These are phyloP conservation scores for Amazona ochrocephala DNA, from an alignment of 2,797 vertebrate genomes.

Conservation along the genomic window DNA sequence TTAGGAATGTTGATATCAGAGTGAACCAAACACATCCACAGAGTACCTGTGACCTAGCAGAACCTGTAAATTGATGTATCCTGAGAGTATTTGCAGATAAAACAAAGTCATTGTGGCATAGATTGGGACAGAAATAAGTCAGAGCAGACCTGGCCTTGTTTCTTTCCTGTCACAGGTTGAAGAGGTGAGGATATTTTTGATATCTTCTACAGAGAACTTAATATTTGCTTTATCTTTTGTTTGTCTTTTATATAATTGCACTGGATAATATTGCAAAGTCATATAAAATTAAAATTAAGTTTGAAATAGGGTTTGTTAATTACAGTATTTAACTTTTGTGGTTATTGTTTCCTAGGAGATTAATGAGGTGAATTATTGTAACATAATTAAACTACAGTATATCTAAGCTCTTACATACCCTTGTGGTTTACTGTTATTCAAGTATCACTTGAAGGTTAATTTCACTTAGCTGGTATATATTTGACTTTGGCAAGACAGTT, in stretches of 20 bases:
- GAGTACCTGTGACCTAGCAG: neutral
- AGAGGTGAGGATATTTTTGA: neutral
- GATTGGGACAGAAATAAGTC: neutral
- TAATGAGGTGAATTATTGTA: conserved; percentile 84
- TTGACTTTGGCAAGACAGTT: conserved; percentile 74
- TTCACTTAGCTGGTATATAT: conserved; percentile 75
- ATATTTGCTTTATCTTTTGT: conserved; percentile 28
- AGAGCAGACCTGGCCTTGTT: neutral
- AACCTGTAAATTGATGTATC: neutral
- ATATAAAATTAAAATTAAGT: conserved; percentile 76
- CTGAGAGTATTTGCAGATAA: neutral
- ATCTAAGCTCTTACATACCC: conserved; percentile 79
- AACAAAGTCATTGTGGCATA: neutral
- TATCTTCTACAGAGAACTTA: neutral
- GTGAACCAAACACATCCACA: neutral
- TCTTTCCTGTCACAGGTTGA: neutral
- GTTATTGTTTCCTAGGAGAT: conserved; percentile 83
- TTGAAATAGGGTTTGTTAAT: conserved; percentile 80
- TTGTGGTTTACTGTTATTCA: conserved; percentile 73
- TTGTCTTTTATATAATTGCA: conserved; percentile 56
- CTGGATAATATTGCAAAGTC: conserved; percentile 68
- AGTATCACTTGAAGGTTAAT: conserved; percentile 80
- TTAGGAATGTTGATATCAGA: neutral
- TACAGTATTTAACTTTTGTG: conserved; percentile 79
- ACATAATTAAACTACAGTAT: conserved; percentile 78